Evolutionary conservation across 1,140 invertebrate species (phyloP).

Genomic region (Oncopeltus fasciatus): DNA sequence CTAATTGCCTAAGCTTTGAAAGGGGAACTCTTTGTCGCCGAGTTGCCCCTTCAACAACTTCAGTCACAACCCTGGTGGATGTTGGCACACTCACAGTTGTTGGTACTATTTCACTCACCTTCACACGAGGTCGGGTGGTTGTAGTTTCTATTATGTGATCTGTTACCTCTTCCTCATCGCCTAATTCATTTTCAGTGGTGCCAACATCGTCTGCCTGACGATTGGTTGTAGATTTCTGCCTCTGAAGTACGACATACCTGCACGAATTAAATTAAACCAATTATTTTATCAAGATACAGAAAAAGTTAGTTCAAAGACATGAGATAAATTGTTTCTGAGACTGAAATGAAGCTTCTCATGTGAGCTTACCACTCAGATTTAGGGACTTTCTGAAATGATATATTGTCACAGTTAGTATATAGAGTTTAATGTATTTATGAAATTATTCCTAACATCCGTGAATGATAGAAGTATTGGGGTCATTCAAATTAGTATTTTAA

Average conservation of each 20-base stretch:
- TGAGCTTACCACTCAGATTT: no score
- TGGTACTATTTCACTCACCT: constrained; percentile 23
- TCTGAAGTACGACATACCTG: constrained; percentile 28
- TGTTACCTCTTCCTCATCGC: constrained; percentile 16
- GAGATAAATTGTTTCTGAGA: no score
- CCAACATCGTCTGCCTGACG: constrained; percentile 22
- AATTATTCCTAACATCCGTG: no score
- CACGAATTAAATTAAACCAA: no score
- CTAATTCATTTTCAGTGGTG: constrained; percentile 23
- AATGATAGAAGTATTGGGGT: no score
- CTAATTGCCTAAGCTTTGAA: constrained; percentile 19
- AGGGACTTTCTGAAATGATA: no score
- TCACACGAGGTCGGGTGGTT: constrained; percentile 20
- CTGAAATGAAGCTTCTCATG: no score
- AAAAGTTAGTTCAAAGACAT: no score
- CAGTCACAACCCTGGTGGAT: constrained; percentile 25
- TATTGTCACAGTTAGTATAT: no score
- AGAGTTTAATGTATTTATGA: no score
- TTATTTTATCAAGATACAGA: no score
- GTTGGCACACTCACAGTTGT: constrained; percentile 16
- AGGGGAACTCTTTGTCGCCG: constrained; percentile 23
- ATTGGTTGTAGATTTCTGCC: constrained; percentile 22
- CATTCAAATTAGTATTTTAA: no score
- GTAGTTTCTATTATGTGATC: constrained; percentile 10
- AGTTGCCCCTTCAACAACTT: constrained; percentile 26